Evolutionary conservation across 2,113 vertebrate genomes (phyloP).

Genomic region (Hippocampus abdominalis): DNA sequence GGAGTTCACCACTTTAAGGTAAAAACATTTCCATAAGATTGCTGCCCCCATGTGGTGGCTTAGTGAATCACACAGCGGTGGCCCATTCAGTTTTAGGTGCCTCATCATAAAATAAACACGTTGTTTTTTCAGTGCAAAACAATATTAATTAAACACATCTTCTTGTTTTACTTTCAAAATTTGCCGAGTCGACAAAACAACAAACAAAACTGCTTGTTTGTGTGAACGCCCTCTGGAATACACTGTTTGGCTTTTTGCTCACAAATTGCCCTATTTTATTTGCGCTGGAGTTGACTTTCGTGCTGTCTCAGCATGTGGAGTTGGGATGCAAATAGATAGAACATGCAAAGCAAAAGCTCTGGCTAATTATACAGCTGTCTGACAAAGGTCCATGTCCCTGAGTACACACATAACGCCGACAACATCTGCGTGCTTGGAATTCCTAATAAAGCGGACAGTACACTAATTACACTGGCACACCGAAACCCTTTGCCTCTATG

Average conservation of each 20-base stretch:
- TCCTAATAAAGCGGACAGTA: constrained; percentile 45
- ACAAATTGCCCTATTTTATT: constrained; percentile 76
- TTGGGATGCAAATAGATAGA: constrained; percentile 73
- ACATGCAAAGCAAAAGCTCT: constrained; percentile 72
- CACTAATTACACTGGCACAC: constrained; percentile 54
- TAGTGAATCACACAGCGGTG: constrained; percentile 6
- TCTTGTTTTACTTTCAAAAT: constrained; percentile 59
- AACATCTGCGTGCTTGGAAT: constrained; percentile 29
- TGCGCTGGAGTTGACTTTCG: constrained; percentile 47
- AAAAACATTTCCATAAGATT: constrained; percentile 31
- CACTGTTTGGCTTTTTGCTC: constrained; percentile 72
- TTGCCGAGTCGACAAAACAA: constrained; percentile 63
- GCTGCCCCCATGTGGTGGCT: constrained; percentile 66
- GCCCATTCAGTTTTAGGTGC: neutral
- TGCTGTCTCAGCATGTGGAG: constrained; percentile 71
- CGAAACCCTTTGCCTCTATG: constrained; percentile 30
- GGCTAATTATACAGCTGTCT: constrained; percentile 66
- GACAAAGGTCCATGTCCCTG: constrained; percentile 65
- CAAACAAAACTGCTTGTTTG: constrained; percentile 54
- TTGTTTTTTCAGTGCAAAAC: constrained; percentile 34
- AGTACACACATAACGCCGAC: constrained; percentile 42
- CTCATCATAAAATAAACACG: constrained; percentile 36
- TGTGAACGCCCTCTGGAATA: constrained; percentile 55
- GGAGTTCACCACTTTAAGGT: neutral
- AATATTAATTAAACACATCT: neutral